A percentile compares a stretch with the other conserved stretches of the same genome.
phyloP scores from a whole-genome alignment of 2,113 vertebrate genomes.

The Rhinogobius similis region DNA sequence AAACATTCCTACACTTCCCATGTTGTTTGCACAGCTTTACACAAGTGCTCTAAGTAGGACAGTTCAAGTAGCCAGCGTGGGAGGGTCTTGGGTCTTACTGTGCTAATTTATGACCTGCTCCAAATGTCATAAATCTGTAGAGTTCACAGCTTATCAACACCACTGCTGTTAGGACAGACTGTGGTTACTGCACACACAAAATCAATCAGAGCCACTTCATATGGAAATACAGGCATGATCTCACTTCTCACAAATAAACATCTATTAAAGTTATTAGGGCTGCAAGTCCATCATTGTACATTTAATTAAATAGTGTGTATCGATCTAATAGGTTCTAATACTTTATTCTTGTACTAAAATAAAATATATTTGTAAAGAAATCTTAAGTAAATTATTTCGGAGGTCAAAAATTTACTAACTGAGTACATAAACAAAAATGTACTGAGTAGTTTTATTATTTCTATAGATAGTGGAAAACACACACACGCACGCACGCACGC shows the following conservation, averaged over 20 bases:
- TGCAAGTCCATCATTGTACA: not conserved
- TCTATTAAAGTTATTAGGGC: not conserved
- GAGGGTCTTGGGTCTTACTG: conserved; percentile 44
- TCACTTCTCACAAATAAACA: conserved; percentile 10
- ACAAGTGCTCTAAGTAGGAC: conserved; percentile 22
- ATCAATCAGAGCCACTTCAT: conserved; percentile 30
- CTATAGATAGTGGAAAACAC: too few species aligned
- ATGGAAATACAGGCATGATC: conserved; percentile 20
- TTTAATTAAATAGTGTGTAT: not conserved
- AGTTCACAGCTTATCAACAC: conserved; percentile 46
- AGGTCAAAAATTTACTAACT: too few species aligned
- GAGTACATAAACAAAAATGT: too few species aligned
- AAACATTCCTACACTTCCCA: not conserved
- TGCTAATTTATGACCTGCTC: conserved; percentile 56
- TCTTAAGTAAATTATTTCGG: not conserved
- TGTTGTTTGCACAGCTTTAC: conserved; percentile 18
- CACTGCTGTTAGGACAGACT: conserved; percentile 23
- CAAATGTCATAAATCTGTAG: conserved; percentile 57
- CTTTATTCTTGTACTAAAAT: not conserved
- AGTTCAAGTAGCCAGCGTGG: conserved; percentile 21
- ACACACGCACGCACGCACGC: too few species aligned
- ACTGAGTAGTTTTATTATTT: too few species aligned
- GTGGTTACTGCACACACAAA: conserved; percentile 20
- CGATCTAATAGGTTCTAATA: not conserved
- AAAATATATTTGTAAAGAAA: not conserved